Evolutionary conservation across 2,797 vertebrate genomes (phyloP).

Genomic region (Potorous gilbertii): DNA sequence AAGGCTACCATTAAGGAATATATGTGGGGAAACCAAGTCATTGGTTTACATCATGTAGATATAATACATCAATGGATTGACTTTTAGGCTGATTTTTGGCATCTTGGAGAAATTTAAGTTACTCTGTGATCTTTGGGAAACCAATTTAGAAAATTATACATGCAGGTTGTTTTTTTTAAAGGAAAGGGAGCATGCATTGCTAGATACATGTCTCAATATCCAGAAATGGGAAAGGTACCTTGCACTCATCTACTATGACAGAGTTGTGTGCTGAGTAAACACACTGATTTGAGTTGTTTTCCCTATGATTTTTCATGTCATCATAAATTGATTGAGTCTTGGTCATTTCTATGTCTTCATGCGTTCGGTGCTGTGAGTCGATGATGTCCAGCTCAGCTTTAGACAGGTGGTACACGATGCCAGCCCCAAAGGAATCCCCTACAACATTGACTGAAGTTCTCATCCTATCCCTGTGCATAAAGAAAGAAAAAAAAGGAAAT

Average conservation of each 20-base stretch:
- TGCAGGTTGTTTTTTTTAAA: slow-evolving; percentile 75
- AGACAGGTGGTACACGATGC: slow-evolving; percentile 98
- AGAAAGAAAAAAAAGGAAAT: slow-evolving; percentile 34
- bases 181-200: slow-evolving; percentile 82
- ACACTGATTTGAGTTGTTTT: slow-evolving; percentile 99
- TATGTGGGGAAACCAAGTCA: not conserved
- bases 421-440: slow-evolving; percentile 98
- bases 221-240: slow-evolving; percentile 97
- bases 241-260: slow-evolving; percentile 98
- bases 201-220: slow-evolving; percentile 96
- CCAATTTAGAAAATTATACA: slow-evolving; percentile 78
- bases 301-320: slow-evolving; percentile 98
- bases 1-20: not conserved
- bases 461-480: slow-evolving; percentile 93
- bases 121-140: slow-evolving; percentile 77
- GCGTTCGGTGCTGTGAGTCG: slow-evolving; percentile 91
- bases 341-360: slow-evolving; percentile 97
- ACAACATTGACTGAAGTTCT: slow-evolving; percentile 99
- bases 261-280: slow-evolving; percentile 98
- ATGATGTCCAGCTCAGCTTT: slow-evolving; percentile 95
- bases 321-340: slow-evolving; percentile 97
- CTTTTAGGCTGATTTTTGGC: slow-evolving; percentile 79
- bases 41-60: not conserved
- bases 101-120: slow-evolving; percentile 84
- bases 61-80: slow-evolving; percentile 35